Percentiles rank a stretch among this genome's conserved stretches.
Evolutionary conservation across 2,113 vertebrate species (phyloP).

Genomic region (Sander lucioperca): DNA sequence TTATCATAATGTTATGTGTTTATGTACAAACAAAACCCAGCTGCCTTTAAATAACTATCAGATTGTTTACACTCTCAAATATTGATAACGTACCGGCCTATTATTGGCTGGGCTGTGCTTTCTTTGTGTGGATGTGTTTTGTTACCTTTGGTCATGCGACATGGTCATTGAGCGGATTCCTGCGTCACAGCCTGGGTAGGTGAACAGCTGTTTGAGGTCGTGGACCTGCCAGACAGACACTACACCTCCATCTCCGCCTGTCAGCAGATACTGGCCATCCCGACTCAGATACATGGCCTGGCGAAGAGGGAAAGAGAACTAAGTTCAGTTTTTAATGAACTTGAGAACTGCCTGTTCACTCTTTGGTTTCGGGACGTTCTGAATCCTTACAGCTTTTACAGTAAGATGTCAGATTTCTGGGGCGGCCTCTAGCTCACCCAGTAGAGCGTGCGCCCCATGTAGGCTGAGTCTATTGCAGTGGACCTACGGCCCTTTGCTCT

Average conservation of each 20-base stretch:
- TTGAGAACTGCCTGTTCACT: background rate
- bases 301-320: background rate
- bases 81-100: background rate
- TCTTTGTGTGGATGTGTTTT: background rate
- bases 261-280: slow-evolving; percentile 97
- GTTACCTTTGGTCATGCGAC: slow-evolving; percentile 96
- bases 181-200: slow-evolving; percentile 96
- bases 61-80: background rate
- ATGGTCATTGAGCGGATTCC: slow-evolving; percentile 97
- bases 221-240: slow-evolving; percentile 93
- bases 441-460: too few species aligned
- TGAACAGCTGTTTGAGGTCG: slow-evolving; percentile 92
- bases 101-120: background rate
- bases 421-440: too few species aligned
- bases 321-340: background rate
- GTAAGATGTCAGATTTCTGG: background rate
- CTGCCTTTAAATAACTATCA: background rate
- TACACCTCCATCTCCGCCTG: slow-evolving; percentile 92
- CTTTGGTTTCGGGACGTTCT: background rate
- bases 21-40: background rate
- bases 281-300: slow-evolving; percentile 95
- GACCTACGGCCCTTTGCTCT: too few species aligned
- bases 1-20: background rate
- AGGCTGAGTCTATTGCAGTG: too few species aligned
- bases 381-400: background rate